Evolutionary conservation across 1,140 invertebrate species (phyloP), one percentile per base, ranked within the genome.

Genomic region (Wiebesia pumilae): DNA sequence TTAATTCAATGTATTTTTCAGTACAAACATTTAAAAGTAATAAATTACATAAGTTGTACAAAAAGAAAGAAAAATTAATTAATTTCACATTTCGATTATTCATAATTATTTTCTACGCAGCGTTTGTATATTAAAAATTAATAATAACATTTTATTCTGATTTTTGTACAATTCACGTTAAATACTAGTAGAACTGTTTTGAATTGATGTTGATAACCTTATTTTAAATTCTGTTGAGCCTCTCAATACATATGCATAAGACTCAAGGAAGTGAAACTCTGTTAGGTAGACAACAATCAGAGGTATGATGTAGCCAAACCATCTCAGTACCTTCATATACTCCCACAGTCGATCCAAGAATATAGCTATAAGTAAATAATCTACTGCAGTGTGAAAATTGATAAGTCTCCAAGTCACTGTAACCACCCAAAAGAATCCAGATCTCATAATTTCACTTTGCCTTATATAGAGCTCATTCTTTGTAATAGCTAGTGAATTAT

Each of bases 271-370:
- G 81, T 94, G 91, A 90, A 93, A 90, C 75, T 96, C 95, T 3
- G 95, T 95, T 79, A 95, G 90, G 89, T 95, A 95, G 84, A 96
- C 94, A 80, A 95, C 92, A 78, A 93, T 90, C 51, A 96, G 90
- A 67, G 96, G 91, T 81, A 96, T 88, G 67, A 94, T 93, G 88
- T 95, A 96, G 47, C 96, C 95, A 67, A 94, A 92, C 91, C 96
- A 96, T 88, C 96, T 95, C 10, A 96, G 93, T 40, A 94, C 90
- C 87, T 94, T 94, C n/a, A 97, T 90, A 87, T 97, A 96, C 65
- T 96, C 95, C 96, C 96, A 96, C 3, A 96, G 92, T 89, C 96
- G 96, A 95, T 98, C 97, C 90, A 97, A 95, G 91, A 97, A 97
- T 86, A 98, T 96, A 40, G 96, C 95, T 43, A 97, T 91, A 12